A percentile compares a stretch with the other conserved stretches of the same genome.
phyloP scores from a whole-genome alignment of 2,888 invertebrate species.

The Drosophila nigricruria region DNA sequence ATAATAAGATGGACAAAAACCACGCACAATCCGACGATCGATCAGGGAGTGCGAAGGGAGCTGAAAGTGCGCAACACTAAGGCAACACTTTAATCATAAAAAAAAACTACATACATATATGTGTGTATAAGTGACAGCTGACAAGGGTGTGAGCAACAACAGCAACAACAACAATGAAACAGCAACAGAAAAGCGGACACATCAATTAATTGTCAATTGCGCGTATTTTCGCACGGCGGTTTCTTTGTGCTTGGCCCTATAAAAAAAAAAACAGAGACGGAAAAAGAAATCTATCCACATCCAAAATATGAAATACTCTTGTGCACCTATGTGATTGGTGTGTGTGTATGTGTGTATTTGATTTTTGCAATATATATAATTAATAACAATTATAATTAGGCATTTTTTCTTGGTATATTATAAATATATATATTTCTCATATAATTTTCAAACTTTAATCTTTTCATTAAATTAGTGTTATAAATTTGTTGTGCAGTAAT shows the following conservation, averaged over 20 bases:
- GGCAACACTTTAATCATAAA: constrained; percentile 67
- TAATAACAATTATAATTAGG: no score
- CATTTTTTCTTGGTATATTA: no score
- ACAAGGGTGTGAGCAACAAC: constrained; percentile 77
- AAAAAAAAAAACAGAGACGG: constrained; percentile 34
- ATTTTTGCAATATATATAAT: no score
- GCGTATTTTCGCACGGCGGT: constrained; percentile 81
- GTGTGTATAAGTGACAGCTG: constrained; percentile 72
- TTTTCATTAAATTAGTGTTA: no score
- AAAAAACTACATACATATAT: constrained; percentile 20
- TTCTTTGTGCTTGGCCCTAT: constrained; percentile 62
- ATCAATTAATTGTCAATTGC: constrained; percentile 82
- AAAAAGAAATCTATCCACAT: constrained; percentile 9
- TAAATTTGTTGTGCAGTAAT: no score
- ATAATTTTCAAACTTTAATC: no score
- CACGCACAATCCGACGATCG: constrained; percentile 42
- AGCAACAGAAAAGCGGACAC: constrained; percentile 72
- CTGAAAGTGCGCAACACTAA: constrained; percentile 41
- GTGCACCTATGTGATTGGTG: neutral
- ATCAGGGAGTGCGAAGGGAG: constrained; percentile 50
- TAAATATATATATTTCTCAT: no score
- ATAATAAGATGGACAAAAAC: constrained; percentile 64
- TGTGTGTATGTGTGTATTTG: no score
- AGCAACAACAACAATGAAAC: constrained; percentile 38
- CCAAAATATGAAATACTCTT: constrained; percentile 5